Evolutionary conservation across 2,797 vertebrate genomes (phyloP), one percentile per base, ranked within the genome.

Genomic region (Anas bahamensis): DNA sequence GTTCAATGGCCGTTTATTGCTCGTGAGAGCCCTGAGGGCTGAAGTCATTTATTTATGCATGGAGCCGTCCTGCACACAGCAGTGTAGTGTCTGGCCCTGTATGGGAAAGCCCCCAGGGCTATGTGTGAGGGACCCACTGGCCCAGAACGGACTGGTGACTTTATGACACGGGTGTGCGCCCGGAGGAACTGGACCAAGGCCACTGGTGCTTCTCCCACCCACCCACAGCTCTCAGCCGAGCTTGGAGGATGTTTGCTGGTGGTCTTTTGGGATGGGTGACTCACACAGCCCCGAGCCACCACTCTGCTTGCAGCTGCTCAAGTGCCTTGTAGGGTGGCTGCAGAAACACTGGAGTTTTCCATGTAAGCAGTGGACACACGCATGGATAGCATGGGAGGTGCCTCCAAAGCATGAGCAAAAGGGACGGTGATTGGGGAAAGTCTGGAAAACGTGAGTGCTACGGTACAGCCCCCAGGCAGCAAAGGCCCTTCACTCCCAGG

Each of bases 151-250:
- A 18, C 53, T 29, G 46, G 28, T 66, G 57, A 8, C 52, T 61
- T 80, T 72, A 17, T 88, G 44, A 42, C 19, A 19, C 4, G 53
- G 35, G 11, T 1, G 1, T 26, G 18, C 52, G 52, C 46, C 59
- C 8, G 8, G 37, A 72, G 63, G 41, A 69, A 14, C n/a, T 44
- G 52, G 10, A 35, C 68, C 60, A 52, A 73, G 56, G 39, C 44
- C 8, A 7, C 44, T 77, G 17, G 50, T 1, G 0, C 10, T 60
- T 53, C 31, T 75, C 33, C 35, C 4, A 3, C 16, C 41, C 31
- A 69, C 7, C 15, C 0, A 0, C 1, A 3, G 10, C 31, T 66
- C 22, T 24, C 0, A 4, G 33, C 61, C 1, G 5, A 7, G 23
- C 60, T 77, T 37, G 37, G 29, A 76, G 23, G 44, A 18, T 2